phyloP scores from a whole-genome alignment of 2,113 vertebrate genomes.

The Rhodinocichla rosea region DNA sequence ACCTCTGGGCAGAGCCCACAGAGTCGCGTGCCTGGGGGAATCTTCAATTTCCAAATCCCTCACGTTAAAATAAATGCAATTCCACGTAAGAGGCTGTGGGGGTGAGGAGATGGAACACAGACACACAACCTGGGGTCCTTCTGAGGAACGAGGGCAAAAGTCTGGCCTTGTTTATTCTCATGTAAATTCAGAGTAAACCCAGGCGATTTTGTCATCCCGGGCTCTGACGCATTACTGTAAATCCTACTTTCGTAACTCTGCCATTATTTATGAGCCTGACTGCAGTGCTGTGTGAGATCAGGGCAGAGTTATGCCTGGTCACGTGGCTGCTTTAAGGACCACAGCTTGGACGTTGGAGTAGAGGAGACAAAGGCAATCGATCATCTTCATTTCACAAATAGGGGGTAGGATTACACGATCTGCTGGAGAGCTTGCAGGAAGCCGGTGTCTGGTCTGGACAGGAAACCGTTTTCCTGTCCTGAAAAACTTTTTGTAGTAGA shows the following conservation, averaged over 20 bases:
- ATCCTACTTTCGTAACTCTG: conserved; percentile 46
- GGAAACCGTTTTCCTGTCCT: conserved; percentile 60
- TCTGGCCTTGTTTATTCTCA: conserved; percentile 47
- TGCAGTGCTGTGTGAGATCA: conserved; percentile 9
- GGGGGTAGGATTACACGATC: conserved; percentile 49
- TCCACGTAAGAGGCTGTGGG: not conserved
- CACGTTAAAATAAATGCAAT: conserved; percentile 2
- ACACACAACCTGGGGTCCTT: not conserved
- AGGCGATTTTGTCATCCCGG: not conserved
- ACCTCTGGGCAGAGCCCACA: not conserved
- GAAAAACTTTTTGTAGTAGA: conserved; percentile 31
- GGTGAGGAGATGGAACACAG: not conserved
- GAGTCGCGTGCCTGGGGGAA: not conserved
- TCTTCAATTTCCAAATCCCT: not conserved
- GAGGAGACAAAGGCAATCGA: conserved; percentile 58
- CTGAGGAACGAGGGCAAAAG: conserved; percentile 22
- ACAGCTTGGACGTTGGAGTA: not conserved
- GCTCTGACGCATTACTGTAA: conserved; percentile 53
- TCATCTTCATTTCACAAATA: conserved; percentile 52
- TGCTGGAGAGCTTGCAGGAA: conserved; percentile 45
- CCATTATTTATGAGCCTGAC: conserved; percentile 38
- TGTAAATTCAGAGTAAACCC: conserved; percentile 47
- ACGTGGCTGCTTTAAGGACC: not conserved
- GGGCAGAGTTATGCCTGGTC: conserved; percentile 26
- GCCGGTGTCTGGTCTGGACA: conserved; percentile 53